Evolutionary conservation across 2,113 vertebrate species (phyloP).

Genomic region (Carassius carassius): DNA sequence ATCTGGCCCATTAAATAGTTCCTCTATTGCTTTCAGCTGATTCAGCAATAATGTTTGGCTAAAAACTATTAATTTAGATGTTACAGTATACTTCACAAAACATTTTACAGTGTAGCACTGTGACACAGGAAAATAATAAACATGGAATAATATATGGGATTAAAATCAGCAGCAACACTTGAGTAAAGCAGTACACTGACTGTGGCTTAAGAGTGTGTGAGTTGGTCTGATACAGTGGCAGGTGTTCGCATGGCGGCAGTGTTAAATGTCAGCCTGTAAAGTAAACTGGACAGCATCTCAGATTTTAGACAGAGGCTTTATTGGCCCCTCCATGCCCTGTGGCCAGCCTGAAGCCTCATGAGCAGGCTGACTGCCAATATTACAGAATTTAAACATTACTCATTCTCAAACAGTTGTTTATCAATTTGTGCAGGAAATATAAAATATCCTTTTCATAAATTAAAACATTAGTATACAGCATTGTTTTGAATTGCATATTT

Average conservation of each 20-base stretch:
- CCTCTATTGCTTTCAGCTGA: not conserved
- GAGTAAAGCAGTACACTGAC: not conserved
- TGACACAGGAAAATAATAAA: not conserved
- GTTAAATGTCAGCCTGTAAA: conserved; percentile 81
- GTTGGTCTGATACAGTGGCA: conserved; percentile 74
- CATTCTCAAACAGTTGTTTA: conserved; percentile 30
- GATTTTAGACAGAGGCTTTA: conserved; percentile 71
- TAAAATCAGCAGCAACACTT: not conserved
- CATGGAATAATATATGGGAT: not conserved
- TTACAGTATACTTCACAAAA: not conserved
- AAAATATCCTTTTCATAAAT: not conserved
- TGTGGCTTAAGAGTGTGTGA: not conserved
- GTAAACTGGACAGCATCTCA: conserved; percentile 77
- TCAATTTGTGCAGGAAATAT: not conserved
- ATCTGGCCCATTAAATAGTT: not conserved
- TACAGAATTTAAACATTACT: conserved; percentile 66
- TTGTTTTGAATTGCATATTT: not conserved
- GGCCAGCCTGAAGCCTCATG: conserved; percentile 73
- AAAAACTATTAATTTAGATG: not conserved
- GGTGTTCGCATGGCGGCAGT: conserved; percentile 77
- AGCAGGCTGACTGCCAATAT: conserved; percentile 57
- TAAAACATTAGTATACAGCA: not conserved
- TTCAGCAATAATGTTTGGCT: not conserved
- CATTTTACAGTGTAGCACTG: not conserved
- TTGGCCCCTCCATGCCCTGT: conserved; percentile 77